These are phyloP conservation scores for Dione vanillae DNA, from an alignment of 2,888 invertebrate species.

Conservation along the genomic window DNA sequence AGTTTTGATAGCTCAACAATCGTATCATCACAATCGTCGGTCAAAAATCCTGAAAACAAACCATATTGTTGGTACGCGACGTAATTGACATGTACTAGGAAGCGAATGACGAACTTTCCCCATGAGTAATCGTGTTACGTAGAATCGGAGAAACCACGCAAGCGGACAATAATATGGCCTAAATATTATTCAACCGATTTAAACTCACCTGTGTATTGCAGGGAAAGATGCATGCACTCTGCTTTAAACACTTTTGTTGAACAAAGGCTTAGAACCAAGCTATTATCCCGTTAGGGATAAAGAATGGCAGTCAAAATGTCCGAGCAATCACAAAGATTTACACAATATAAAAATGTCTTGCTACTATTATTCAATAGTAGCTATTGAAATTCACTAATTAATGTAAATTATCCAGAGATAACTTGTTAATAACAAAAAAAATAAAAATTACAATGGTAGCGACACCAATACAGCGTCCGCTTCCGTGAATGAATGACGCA, in stretches of 20 bases:
- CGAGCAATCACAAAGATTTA: conserved; percentile 60
- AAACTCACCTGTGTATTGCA: conserved; percentile 82
- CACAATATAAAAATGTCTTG: conserved; percentile 56
- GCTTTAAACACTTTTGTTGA: conserved; percentile 80
- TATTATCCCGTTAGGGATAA: conserved; percentile 83
- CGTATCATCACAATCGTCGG: conserved; percentile 84
- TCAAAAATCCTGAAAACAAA: conserved; percentile 75
- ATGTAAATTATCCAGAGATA: conserved; percentile 60
- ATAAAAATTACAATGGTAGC: conserved; percentile 74
- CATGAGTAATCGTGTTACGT: conserved; percentile 70
- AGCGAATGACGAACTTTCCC: conserved; percentile 78
- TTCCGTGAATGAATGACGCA: conserved; percentile 67
- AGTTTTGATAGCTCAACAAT: conserved; percentile 81
- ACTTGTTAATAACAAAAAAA: conserved; percentile 71
- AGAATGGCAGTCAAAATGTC: conserved; percentile 72
- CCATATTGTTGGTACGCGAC: conserved; percentile 16
- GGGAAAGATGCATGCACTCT: conserved; percentile 85
- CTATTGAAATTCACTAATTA: conserved; percentile 60
- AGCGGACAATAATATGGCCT: conserved; percentile 43
- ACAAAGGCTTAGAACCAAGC: conserved; percentile 81
- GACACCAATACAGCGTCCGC: conserved; percentile 67
- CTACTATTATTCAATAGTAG: conserved; percentile 68
- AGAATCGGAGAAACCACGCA: conserved; percentile 55
- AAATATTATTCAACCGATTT: conserved; percentile 26
- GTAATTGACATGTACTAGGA: conserved; percentile 73